Evolutionary conservation across 2,113 vertebrate genomes (phyloP).

Genomic region (Phyllostomus discolor): DNA sequence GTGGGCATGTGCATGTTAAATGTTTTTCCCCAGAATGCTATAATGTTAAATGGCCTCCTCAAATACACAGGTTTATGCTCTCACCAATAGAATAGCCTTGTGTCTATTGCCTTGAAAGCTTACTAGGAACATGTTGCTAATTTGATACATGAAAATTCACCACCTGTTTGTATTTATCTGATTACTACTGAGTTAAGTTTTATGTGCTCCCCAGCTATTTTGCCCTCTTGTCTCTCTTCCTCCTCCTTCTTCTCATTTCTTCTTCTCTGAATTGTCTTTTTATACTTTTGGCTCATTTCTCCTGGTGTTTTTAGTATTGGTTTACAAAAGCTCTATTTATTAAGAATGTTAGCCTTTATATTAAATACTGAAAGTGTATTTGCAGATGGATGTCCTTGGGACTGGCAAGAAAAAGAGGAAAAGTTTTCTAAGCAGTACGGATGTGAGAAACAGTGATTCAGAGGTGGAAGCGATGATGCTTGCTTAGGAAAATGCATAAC

Average conservation of each 20-base stretch:
- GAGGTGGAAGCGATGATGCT: not conserved
- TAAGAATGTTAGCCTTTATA: not conserved
- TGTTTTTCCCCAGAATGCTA: not conserved
- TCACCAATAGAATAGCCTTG: fast-evolving
- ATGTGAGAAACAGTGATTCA: not conserved
- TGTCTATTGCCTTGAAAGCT: not conserved
- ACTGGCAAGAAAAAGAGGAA: not conserved
- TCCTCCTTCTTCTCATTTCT: fast-evolving
- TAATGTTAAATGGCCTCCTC: not conserved
- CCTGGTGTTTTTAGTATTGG: not conserved
- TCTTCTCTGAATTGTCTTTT: not conserved
- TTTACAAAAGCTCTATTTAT: not conserved
- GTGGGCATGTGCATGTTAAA: fast-evolving
- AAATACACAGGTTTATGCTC: fast-evolving
- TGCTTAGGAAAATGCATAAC: not conserved
- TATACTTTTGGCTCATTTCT: not conserved
- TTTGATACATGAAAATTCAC: not conserved
- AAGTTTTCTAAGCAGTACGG: not conserved
- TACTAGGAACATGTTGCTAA: not conserved
- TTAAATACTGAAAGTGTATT: not conserved
- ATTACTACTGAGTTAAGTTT: not conserved
- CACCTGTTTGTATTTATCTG: not conserved
- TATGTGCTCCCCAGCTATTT: fast-evolving
- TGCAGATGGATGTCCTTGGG: not conserved
- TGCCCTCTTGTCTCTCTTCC: no score